These are phyloP conservation scores for Branchellion lobata DNA, from an alignment of 2,888 invertebrate species.

Conservation along the genomic window DNA sequence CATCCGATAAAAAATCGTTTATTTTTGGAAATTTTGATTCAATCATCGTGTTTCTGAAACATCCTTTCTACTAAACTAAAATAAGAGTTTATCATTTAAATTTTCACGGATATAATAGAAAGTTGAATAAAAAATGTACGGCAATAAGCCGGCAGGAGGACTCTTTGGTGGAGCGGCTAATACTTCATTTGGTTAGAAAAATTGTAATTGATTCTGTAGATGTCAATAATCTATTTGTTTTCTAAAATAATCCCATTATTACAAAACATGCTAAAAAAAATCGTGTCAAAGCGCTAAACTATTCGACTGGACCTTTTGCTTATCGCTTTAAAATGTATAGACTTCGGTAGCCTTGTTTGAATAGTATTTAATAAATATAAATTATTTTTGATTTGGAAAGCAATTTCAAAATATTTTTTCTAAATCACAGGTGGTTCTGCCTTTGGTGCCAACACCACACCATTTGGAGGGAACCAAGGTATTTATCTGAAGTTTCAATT, in stretches of 20 bases:
- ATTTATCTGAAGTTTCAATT: background rate
- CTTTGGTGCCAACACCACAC: slow-evolving; percentile 12
- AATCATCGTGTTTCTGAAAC: background rate
- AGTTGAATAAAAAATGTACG: background rate
- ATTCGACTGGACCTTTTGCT: too few relatives aligned
- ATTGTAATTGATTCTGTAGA: too few relatives aligned
- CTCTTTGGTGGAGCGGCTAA: slow-evolving; percentile 38
- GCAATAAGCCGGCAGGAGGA: slow-evolving; percentile 38
- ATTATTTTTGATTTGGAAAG: background rate
- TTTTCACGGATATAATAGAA: background rate
- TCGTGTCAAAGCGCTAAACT: too few relatives aligned
- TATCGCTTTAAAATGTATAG: too few relatives aligned
- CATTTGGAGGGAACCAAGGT: slow-evolving; percentile 26
- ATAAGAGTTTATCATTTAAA: background rate
- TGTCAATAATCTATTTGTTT: too few relatives aligned
- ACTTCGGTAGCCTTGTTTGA: too few relatives aligned
- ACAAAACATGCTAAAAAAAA: too few relatives aligned
- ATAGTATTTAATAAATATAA: slow-evolving; percentile 11
- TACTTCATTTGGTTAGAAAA: slow-evolving; percentile 42
- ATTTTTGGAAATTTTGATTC: background rate
- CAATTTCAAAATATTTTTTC: background rate
- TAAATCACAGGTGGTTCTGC: background rate
- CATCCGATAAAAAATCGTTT: too few relatives aligned
- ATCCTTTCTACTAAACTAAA: background rate
- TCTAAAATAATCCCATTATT: too few relatives aligned